A percentile compares a stretch with the other conserved stretches of the same genome.
Evolutionary conservation across 2,888 invertebrate genomes (phyloP).

Genomic region (Macrosoma leucophasiata): DNA sequence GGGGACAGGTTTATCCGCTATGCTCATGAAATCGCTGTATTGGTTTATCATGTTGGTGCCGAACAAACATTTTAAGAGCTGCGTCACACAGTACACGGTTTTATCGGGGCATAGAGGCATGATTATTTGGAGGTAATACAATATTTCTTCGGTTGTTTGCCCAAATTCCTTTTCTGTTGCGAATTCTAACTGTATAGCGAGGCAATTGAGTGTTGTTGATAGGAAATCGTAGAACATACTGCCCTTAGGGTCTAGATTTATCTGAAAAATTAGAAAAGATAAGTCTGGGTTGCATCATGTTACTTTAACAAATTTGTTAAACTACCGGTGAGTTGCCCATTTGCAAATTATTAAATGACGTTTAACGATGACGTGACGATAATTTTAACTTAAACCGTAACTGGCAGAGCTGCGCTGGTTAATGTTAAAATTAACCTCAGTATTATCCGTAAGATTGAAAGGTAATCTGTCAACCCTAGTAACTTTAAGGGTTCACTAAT

Average conservation of each 20-base stretch:
- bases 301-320: no score
- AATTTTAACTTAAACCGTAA: no score
- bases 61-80: conserved; percentile 84
- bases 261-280: conserved; percentile 61
- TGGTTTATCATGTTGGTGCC: conserved; percentile 80
- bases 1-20: conserved; percentile 32
- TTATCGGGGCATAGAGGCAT: conserved; percentile 81
- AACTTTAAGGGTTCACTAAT: no score
- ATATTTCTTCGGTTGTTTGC: conserved; percentile 85
- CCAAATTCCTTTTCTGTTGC: conserved; percentile 82
- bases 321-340: no score
- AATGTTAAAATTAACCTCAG: no score
- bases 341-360: no score
- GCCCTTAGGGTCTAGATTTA: conserved; percentile 84
- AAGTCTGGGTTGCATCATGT: not conserved
- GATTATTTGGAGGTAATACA: conserved; percentile 83
- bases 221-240: conserved; percentile 84
- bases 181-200: conserved; percentile 83
- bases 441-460: no score
- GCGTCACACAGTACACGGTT: conserved; percentile 85
- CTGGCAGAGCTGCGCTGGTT: no score
- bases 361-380: no score
- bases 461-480: no score
- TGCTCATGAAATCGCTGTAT: conserved; percentile 54
- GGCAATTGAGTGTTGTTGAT: conserved; percentile 77